A percentile compares a stretch with the other conserved stretches of the same genome.
These are phyloP conservation scores for Phyllopteryx taeniolatus DNA, from an alignment of 2,113 vertebrate species.

Conservation along the genomic window DNA sequence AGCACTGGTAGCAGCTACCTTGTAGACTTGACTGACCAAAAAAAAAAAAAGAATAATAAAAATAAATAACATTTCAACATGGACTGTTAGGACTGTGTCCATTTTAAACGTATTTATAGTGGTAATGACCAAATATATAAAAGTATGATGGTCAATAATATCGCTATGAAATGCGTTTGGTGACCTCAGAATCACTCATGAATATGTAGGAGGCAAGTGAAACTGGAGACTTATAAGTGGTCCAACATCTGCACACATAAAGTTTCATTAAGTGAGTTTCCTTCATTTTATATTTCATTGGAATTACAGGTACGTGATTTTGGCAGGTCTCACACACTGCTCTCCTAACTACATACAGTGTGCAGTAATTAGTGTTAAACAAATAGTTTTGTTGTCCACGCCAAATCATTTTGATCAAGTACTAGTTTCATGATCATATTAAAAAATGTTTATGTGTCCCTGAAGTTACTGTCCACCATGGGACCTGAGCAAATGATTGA, in stretches of 20 bases:
- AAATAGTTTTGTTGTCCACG: too few relatives aligned
- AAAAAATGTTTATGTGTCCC: too few relatives aligned
- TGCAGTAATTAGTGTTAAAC: too few relatives aligned
- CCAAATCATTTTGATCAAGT: too few relatives aligned
- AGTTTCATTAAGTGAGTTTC: background rate
- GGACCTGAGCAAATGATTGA: too few relatives aligned
- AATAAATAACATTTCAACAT: background rate
- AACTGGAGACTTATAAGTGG: background rate
- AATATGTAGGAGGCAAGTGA: background rate
- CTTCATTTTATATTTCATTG: background rate
- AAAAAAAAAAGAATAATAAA: too few relatives aligned
- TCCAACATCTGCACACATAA: background rate
- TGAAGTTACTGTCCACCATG: too few relatives aligned
- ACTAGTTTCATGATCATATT: too few relatives aligned
- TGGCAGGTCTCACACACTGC: background rate
- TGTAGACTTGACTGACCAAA: background rate
- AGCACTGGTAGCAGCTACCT: background rate
- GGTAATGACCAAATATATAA: background rate
- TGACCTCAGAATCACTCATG: background rate
- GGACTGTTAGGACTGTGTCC: background rate
- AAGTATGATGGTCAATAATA: background rate
- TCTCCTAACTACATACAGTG: too few relatives aligned
- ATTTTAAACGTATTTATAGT: background rate
- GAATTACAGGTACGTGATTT: background rate
- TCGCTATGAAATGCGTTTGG: background rate